A percentile compares a stretch with the other conserved stretches of the same genome.
Conservation (phyloP, 2,797 vertebrate species). For the Picus viridis region DNA sequence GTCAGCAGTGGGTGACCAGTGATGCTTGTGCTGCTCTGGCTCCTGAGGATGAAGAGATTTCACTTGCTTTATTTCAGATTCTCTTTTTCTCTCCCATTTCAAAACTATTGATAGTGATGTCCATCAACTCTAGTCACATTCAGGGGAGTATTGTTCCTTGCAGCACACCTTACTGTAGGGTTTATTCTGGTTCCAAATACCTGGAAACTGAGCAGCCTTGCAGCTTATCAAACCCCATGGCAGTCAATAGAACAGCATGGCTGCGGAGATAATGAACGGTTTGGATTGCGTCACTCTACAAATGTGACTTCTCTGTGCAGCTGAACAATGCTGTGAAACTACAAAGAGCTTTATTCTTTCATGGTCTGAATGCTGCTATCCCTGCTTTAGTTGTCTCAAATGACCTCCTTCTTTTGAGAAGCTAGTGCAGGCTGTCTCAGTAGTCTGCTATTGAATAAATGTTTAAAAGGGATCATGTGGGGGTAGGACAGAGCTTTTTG, state of each 20-base stretch:
- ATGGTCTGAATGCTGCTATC: conserved; percentile 16
- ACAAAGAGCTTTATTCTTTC: conserved; percentile 43
- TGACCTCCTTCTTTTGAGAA: conserved; percentile 37
- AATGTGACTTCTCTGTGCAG: background rate
- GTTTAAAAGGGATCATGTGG: background rate
- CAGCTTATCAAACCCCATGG: conserved; percentile 2
- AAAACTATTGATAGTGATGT: background rate
- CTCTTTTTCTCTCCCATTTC: background rate
- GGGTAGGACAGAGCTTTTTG: background rate
- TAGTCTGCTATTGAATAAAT: conserved; percentile 13
- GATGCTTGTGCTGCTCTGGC: background rate
- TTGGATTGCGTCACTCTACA: background rate
- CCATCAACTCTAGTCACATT: background rate
- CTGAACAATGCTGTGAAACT: conserved; percentile 17
- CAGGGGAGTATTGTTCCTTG: background rate
- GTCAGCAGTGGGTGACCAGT: background rate
- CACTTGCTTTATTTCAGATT: background rate
- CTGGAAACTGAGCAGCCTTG: background rate
- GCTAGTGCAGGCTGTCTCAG: background rate
- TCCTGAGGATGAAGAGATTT: background rate
- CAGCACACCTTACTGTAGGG: background rate
- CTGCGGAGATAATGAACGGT: background rate
- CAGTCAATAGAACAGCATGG: background rate
- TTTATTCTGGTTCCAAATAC: background rate
- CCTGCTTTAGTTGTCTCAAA: conserved; percentile 13